A percentile compares a stretch with the other conserved stretches of the same genome.
Evolutionary conservation across 2,797 vertebrate species (phyloP).

Genomic region (Aeoliscus strigatus): DNA sequence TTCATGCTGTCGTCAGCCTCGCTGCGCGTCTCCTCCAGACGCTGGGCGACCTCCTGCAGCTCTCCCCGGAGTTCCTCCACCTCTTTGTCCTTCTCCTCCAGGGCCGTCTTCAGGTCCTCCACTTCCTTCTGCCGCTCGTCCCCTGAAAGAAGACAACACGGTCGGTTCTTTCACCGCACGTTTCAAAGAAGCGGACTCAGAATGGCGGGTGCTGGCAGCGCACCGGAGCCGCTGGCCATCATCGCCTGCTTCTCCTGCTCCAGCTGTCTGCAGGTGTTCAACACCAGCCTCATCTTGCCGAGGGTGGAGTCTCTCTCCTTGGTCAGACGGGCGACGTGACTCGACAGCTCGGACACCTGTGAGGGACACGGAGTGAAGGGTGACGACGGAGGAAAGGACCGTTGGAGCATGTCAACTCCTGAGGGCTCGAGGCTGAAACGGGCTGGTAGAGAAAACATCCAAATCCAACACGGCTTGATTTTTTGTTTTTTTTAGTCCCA

Average conservation of each 20-base stretch:
- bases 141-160: too few species aligned
- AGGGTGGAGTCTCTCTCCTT: constrained; percentile 75
- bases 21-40: constrained; percentile 74
- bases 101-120: constrained; percentile 48
- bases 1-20: constrained; percentile 86
- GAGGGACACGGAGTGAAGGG: neutral
- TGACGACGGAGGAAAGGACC: neutral
- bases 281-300: constrained; percentile 78
- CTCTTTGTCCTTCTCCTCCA: constrained; percentile 61
- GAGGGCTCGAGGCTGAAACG: too few species aligned
- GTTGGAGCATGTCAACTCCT: too few species aligned
- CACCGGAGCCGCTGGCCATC: constrained; percentile 60
- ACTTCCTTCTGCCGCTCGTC: constrained; percentile 49
- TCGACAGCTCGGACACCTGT: constrained; percentile 69
- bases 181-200: too few species aligned
- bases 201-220: too few species aligned
- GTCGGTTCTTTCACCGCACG: constrained; percentile 60
- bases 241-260: constrained; percentile 81
- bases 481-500: too few species aligned
- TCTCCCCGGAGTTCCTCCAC: constrained; percentile 65
- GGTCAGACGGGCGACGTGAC: constrained; percentile 57
- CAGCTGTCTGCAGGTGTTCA: constrained; percentile 83
- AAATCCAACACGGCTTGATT: too few species aligned
- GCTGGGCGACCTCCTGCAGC: constrained; percentile 73
- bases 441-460: too few species aligned